Evolutionary conservation across 1,140 invertebrate species (phyloP), one percentile per base, ranked within the genome.

Genomic region (Maconellicoccus hirsutus): DNA sequence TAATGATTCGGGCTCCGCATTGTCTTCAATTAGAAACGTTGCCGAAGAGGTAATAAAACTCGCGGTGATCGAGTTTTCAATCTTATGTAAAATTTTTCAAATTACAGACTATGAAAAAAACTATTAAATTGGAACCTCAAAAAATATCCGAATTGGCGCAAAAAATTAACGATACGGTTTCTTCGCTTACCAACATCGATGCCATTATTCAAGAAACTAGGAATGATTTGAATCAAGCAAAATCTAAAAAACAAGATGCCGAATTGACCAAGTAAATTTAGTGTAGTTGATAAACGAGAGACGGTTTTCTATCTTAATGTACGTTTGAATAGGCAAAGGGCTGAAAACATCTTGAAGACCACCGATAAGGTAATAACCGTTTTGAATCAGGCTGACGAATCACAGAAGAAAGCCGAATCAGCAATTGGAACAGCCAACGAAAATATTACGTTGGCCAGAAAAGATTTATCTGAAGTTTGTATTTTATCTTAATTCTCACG

Each of bases 181-280:
- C 86, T 1, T 89, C 89, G 8, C 80, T 98, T 4, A 94, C 90
- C 29, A 86, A 98, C 78, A 94, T 96, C 71, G 92, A 97, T 75
- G 83, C 84, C 72, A 98, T 98, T 75, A 86, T 98, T 42, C 82
- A 83, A 23, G 94, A 89, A 66, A 98, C 96, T 0, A 84, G 85
- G 70, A 85, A 86, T 29, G 91, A 95, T 79, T 80, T 95, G 63
- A 80, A 83, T 25, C 80, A 81, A 74, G 94, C 94, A 0, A 85
- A 89, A 75, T 75, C 81, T 6, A 81, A 97, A 0, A 93, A 94
- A 77, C 79, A 83, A 70, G 82, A 84, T 74, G 93, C 94, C 0
- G 89, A 92, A 74, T 76, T 78, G 23, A 86, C 91, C 1, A 94
- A 91, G 84, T 88, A 85, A 79, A 81, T 72, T 29, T 22, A 10